phyloP scores from a whole-genome alignment of 2,888 invertebrate species.

The Drosophila emarginata region DNA sequence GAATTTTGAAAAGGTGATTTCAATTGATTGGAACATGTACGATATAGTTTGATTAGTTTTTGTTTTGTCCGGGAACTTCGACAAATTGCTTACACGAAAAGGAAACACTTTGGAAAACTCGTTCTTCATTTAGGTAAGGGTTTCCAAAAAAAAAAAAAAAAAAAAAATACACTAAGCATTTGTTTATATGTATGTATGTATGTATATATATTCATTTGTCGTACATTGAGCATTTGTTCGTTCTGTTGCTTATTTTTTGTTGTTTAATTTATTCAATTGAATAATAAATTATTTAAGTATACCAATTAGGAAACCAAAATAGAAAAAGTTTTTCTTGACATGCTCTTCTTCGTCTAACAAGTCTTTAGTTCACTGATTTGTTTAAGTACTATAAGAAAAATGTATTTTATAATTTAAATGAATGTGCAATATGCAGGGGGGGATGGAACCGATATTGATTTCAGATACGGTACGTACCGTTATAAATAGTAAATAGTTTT shows the following conservation, averaged over 20 bases:
- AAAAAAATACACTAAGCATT: constrained; percentile 1
- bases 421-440: not conserved
- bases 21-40: not conserved
- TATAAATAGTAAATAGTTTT: too few relatives aligned
- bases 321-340: constrained; percentile 26
- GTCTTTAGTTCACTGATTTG: constrained; percentile 58
- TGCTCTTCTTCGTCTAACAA: constrained; percentile 36
- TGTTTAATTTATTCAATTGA: constrained; percentile 41
- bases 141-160: not conserved
- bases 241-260: constrained; percentile 29
- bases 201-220: constrained; percentile 27
- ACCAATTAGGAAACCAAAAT: constrained; percentile 50
- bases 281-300: constrained; percentile 48
- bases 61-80: not conserved
- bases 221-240: constrained; percentile 65
- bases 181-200: not conserved
- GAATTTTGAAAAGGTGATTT: too few relatives aligned
- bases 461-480: not conserved
- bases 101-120: not conserved
- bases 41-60: not conserved
- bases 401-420: too few relatives aligned
- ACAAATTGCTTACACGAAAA: not conserved
- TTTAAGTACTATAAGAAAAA: not conserved
- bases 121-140: not conserved
- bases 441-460: not conserved